Conservation (phyloP, 2,113 vertebrate species). For the Caranx melampygus region DNA sequence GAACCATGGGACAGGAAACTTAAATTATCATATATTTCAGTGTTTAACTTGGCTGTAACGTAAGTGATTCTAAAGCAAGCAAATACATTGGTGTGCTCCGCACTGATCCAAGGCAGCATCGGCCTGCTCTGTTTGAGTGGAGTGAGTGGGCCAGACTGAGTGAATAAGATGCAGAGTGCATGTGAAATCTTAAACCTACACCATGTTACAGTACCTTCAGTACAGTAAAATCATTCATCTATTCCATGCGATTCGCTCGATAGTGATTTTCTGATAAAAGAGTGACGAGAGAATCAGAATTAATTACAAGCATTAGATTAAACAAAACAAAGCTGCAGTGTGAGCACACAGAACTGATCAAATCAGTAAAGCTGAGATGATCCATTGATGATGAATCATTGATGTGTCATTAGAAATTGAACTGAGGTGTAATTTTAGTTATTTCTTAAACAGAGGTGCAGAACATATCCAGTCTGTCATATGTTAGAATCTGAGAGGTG, state of each 20-base stretch:
- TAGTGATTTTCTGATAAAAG: background rate
- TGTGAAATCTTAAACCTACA: background rate
- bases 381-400: background rate
- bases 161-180: background rate
- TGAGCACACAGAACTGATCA: background rate
- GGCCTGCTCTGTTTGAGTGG: background rate
- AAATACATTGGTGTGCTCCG: background rate
- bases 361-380: background rate
- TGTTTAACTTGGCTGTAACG: background rate
- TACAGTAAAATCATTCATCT: background rate
- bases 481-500: background rate
- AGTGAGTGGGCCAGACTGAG: no score
- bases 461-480: background rate
- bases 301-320: background rate
- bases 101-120: background rate
- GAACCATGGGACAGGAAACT: no score
- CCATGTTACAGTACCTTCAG: background rate
- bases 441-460: background rate
- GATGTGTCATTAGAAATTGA: background rate
- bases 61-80: conserved; percentile 10
- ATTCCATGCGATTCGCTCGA: background rate
- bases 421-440: background rate
- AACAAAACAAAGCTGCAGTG: background rate
- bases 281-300: background rate
- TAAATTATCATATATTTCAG: no score